phyloP scores from a whole-genome alignment of 2,797 vertebrate species.

The Hydrocynus forskahlii region DNA sequence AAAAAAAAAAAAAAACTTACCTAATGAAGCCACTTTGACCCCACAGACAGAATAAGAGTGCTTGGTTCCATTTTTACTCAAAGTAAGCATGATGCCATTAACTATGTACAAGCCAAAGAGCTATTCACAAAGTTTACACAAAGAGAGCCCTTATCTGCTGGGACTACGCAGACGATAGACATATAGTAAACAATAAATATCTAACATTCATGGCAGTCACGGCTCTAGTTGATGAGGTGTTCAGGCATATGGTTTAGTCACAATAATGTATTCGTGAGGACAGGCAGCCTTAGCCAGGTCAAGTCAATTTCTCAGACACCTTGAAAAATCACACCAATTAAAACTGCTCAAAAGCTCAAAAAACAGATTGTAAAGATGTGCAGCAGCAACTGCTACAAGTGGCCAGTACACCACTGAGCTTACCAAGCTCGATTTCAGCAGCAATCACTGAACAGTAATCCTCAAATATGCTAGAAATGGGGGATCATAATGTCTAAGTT shows the following conservation, averaged over 20 bases:
- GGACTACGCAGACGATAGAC: background rate
- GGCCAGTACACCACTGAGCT: background rate
- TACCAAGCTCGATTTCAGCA: background rate
- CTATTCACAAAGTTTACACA: slow-evolving; percentile 71
- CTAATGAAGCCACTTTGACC: slow-evolving; percentile 10
- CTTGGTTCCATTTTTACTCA: slow-evolving; percentile 53
- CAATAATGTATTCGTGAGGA: background rate
- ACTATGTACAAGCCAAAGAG: slow-evolving; percentile 63
- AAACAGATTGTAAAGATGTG: background rate
- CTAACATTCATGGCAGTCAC: slow-evolving; percentile 9
- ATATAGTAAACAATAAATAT: slow-evolving; percentile 4
- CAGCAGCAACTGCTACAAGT: background rate
- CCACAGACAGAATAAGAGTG: slow-evolving; percentile 44
- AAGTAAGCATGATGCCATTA: slow-evolving; percentile 7
- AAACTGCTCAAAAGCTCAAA: background rate
- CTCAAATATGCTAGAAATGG: background rate
- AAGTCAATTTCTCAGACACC: background rate
- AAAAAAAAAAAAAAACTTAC: too few relatives aligned
- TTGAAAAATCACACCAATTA: background rate
- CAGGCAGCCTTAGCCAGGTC: background rate
- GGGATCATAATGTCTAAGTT: background rate
- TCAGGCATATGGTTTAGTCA: background rate
- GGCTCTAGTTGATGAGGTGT: background rate
- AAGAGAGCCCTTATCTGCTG: slow-evolving; percentile 65
- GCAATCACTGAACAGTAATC: background rate